Percentiles rank a stretch among this genome's conserved stretches.
These are phyloP conservation scores for Cyprinus carpio DNA, from an alignment of 2,113 vertebrate species.

Conservation along the genomic window DNA sequence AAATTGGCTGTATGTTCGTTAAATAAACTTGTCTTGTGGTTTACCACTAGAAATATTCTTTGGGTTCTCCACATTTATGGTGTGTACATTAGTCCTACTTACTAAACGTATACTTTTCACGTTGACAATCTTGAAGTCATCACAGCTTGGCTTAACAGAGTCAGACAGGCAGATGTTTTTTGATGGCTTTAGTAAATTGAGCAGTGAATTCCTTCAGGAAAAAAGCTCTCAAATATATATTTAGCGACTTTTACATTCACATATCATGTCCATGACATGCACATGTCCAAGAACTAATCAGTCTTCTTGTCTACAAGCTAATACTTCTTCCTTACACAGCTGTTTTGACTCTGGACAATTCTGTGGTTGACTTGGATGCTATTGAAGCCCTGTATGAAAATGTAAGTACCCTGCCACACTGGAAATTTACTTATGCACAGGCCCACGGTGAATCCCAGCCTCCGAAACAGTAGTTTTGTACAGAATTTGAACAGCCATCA, in stretches of 20 bases:
- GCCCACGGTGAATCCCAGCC: background rate
- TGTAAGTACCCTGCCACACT: constrained; percentile 74
- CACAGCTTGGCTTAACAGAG: background rate
- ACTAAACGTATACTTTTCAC: constrained; percentile 4
- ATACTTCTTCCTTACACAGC: constrained; percentile 72
- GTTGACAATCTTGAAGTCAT: background rate
- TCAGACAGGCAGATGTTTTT: constrained; percentile 5
- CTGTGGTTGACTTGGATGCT: constrained; percentile 92
- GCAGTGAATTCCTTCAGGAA: background rate
- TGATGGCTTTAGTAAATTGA: background rate
- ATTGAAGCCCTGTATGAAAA: constrained; percentile 95
- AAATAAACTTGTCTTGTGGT: constrained; percentile 24
- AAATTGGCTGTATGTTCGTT: constrained; percentile 24
- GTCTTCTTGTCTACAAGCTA: background rate
- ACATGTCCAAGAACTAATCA: background rate
- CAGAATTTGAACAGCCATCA: background rate
- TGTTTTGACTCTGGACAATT: constrained; percentile 87
- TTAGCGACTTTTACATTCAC: background rate
- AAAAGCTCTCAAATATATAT: background rate
- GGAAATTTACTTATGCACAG: background rate
- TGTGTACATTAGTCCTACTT: background rate
- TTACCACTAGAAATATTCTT: constrained; percentile 6
- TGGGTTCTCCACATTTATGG: background rate
- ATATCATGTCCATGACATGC: background rate
- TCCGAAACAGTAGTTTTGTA: background rate